Evolutionary conservation across 2,797 vertebrate genomes (phyloP).

Genomic region (Threskiornis aethiopicus): DNA sequence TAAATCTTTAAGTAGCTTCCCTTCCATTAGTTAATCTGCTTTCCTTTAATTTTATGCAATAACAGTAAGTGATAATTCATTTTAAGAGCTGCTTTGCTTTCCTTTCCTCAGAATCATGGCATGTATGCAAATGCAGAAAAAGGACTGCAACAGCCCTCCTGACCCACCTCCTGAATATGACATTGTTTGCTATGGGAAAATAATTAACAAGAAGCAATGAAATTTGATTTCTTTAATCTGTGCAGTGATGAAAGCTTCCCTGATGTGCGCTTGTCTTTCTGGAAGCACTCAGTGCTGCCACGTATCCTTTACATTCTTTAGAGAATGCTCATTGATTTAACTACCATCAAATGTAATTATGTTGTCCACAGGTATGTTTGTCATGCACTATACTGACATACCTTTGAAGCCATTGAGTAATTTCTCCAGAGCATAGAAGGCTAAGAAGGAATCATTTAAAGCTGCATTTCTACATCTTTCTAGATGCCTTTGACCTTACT

Average conservation of each 20-base stretch:
- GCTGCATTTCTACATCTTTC: not conserved
- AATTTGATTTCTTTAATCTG: constrained; percentile 38
- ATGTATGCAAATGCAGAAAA: not conserved
- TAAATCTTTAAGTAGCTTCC: not conserved
- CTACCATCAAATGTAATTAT: constrained; percentile 17
- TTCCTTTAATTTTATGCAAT: not conserved
- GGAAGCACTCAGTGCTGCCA: constrained; percentile 22
- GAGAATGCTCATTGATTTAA: constrained; percentile 21
- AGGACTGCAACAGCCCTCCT: not conserved
- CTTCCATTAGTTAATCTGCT: not conserved
- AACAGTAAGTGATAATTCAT: not conserved
- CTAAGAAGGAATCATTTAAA: not conserved
- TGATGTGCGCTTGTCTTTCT: constrained; percentile 21
- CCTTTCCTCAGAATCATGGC: not conserved
- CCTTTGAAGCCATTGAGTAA: not conserved
- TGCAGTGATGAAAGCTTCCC: constrained; percentile 18
- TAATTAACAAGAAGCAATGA: constrained; percentile 24
- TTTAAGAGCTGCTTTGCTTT: not conserved
- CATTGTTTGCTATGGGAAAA: constrained; percentile 22
- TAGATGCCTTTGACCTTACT: not conserved
- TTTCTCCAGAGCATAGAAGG: not conserved
- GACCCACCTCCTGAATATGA: not conserved
- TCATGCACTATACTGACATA: not conserved
- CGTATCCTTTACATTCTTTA: constrained; percentile 53
- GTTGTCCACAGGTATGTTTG: not conserved